Conservation (phyloP, 2,113 vertebrate species). For the Coracopsis vasa region DNA sequence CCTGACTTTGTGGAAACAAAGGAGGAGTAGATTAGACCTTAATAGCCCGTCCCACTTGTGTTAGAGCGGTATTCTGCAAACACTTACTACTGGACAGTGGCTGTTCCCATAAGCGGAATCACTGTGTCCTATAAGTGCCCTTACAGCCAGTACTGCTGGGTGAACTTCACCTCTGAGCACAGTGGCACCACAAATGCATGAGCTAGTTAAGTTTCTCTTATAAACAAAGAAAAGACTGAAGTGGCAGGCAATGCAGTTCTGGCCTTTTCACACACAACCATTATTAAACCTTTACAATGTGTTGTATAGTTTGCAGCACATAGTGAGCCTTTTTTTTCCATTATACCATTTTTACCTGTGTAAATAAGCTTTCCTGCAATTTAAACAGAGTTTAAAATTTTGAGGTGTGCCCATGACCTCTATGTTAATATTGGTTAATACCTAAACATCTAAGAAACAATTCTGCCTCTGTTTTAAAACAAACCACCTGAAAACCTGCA, state of each 20-base stretch:
- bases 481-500: background rate
- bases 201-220: background rate
- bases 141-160: background rate
- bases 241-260: background rate
- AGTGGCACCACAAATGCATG: background rate
- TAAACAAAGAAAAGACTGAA: conserved; percentile 7
- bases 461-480: conserved; percentile 43
- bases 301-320: background rate
- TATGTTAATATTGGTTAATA: conserved; percentile 24
- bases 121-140: background rate
- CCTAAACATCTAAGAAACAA: background rate
- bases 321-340: background rate
- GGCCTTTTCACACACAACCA: background rate
- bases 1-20: background rate
- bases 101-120: background rate
- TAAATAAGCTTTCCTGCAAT: background rate
- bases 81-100: background rate
- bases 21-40: background rate
- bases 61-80: background rate
- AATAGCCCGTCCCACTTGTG: background rate
- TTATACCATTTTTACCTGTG: background rate
- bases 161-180: background rate
- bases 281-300: background rate
- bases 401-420: background rate
- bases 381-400: background rate